phyloP scores from a whole-genome alignment of 2,113 vertebrate genomes.

The Gopherus flavomarginatus region DNA sequence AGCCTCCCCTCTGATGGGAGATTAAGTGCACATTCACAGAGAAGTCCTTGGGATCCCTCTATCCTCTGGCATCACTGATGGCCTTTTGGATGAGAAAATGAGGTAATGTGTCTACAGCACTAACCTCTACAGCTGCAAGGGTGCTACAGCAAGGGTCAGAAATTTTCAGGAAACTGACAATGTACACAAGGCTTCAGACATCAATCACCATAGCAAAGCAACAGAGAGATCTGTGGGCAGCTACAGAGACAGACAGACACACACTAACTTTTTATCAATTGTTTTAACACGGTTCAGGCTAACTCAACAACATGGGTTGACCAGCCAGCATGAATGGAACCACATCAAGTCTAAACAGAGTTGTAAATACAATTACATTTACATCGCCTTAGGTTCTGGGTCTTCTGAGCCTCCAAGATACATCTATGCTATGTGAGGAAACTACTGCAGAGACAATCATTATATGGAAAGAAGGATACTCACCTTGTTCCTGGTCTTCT shows the following conservation, averaged over 20 bases:
- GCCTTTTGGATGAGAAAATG: not conserved
- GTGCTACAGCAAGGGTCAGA: not conserved
- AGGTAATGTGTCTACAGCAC: not conserved
- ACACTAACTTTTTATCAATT: too few species aligned
- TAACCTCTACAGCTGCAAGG: accelerated
- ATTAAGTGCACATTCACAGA: not conserved
- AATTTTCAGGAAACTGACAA: not conserved
- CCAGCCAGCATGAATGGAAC: not conserved
- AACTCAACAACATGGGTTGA: not conserved
- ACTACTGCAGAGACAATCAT: not conserved
- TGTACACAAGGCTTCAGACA: not conserved
- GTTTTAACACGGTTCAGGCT: not conserved
- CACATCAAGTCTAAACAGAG: not conserved
- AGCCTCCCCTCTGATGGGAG: too few species aligned
- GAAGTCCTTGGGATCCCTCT: not conserved
- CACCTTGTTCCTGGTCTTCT: not conserved
- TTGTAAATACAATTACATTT: not conserved
- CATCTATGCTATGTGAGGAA: not conserved
- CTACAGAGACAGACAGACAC: not conserved
- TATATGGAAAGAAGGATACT: not conserved
- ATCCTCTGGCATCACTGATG: accelerated
- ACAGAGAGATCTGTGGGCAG: not conserved
- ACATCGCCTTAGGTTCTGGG: not conserved
- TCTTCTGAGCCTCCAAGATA: not conserved
- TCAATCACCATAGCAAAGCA: not conserved